Conservation (phyloP, 2,797 vertebrate species). For the Nyctibius grandis region DNA sequence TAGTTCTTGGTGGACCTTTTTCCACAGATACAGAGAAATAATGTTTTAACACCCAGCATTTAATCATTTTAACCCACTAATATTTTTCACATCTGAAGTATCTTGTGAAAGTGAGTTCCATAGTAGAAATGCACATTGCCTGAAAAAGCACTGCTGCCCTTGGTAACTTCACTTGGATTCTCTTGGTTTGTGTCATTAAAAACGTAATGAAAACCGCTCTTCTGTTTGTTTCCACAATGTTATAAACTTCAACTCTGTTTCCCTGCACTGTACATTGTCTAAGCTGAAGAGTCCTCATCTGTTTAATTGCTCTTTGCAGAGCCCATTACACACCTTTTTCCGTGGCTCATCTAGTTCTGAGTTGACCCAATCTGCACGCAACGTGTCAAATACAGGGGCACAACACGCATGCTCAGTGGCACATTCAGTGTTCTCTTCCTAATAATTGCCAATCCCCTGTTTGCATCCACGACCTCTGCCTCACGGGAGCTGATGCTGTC, state of each 20-base stretch:
- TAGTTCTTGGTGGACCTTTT: neutral
- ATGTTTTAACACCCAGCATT: neutral
- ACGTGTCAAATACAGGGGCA: neutral
- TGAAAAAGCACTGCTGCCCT: neutral
- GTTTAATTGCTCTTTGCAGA: neutral
- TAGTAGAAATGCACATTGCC: neutral
- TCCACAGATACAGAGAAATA: neutral
- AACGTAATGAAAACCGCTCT: neutral
- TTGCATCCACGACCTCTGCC: neutral
- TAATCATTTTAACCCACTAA: neutral
- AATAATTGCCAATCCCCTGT: neutral
- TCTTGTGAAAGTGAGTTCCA: neutral
- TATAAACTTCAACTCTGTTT: neutral
- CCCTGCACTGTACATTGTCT: fast-evolving
- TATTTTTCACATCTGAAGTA: neutral
- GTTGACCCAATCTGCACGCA: neutral
- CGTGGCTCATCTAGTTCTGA: neutral
- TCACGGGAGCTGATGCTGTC: neutral
- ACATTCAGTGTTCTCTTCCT: neutral
- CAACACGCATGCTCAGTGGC: too few species aligned
- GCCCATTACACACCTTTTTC: neutral
- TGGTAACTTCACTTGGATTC: neutral
- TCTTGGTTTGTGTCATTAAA: neutral
- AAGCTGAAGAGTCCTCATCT: neutral
- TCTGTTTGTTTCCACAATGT: neutral